Percentiles rank a stretch among this genome's conserved stretches.
phyloP scores from a whole-genome alignment of 2,888 invertebrate species.

The Lepetodrilus schrolli region DNA sequence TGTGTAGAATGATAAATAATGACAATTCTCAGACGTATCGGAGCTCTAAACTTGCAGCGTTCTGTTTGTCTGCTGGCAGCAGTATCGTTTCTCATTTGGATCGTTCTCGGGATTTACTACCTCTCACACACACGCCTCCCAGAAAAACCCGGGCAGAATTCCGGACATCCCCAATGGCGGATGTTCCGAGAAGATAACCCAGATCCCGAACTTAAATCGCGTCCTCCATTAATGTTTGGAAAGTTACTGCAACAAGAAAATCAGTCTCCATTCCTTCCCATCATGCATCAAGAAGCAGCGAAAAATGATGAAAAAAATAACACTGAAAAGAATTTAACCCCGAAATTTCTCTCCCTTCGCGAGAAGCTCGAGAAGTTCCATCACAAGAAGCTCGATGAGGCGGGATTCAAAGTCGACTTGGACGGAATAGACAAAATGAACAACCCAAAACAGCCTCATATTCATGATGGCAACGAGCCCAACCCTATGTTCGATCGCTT shows the following conservation, averaged over 20 bases:
- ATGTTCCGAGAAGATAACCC: neutral
- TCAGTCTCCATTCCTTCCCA: neutral
- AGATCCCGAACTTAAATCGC: neutral
- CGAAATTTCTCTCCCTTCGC: neutral
- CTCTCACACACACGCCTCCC: neutral
- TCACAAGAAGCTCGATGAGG: slow-evolving; percentile 1
- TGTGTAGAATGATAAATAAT: neutral
- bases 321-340: neutral
- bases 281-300: too few relatives aligned
- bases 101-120: neutral
- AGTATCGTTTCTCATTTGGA: neutral
- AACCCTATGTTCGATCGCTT: slow-evolving; percentile 4
- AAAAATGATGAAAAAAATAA: too few relatives aligned
- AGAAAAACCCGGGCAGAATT: neutral
- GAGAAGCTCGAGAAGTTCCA: slow-evolving; percentile 17
- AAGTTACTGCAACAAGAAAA: neutral
- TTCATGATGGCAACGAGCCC: neutral
- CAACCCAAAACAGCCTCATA: neutral
- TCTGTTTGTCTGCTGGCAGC: neutral
- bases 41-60: neutral
- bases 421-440: neutral
- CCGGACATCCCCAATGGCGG: neutral
- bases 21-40: neutral
- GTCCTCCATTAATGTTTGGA: neutral
- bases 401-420: neutral